Conservation (phyloP, 2,888 invertebrate genomes). For the Seira musarum region DNA sequence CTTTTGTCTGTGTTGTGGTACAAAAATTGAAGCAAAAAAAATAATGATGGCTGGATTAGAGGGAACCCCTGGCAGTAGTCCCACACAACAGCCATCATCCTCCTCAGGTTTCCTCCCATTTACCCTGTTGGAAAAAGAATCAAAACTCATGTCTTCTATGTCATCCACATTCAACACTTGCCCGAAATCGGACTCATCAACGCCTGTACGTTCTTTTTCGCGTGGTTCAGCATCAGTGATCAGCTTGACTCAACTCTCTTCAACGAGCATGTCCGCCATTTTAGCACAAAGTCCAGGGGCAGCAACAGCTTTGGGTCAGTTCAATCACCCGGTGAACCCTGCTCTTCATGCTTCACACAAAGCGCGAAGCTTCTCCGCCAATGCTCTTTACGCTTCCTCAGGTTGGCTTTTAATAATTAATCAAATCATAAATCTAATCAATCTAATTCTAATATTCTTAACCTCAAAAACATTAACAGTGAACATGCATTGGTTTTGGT, state of each 20-base stretch:
- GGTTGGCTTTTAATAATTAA: constrained; percentile 62
- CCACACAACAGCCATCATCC: constrained; percentile 67
- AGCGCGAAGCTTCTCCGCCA: constrained; percentile 71
- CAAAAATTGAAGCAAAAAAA: constrained; percentile 41
- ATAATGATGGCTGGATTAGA: constrained; percentile 64
- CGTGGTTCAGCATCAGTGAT: constrained; percentile 43
- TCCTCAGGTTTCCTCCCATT: constrained; percentile 49
- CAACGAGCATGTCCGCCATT: constrained; percentile 51
- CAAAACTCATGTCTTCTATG: constrained; percentile 59
- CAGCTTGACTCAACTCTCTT: constrained; percentile 52
- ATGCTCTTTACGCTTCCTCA: constrained; percentile 70
- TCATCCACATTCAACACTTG: constrained; percentile 42
- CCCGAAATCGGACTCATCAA: constrained; percentile 19
- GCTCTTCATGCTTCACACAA: constrained; percentile 70
- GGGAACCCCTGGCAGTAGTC: constrained; percentile 70
- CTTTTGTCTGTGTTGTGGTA: constrained; percentile 4
- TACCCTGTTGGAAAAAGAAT: constrained; percentile 53
- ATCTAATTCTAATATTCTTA: too few species aligned
- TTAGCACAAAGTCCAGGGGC: constrained; percentile 41
- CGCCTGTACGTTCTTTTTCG: constrained; percentile 24
- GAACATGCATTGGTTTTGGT: too few species aligned
- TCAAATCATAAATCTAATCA: too few species aligned
- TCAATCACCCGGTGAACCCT: constrained; percentile 57
- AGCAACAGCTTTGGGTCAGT: constrained; percentile 34
- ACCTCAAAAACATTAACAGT: too few species aligned